phyloP scores from a whole-genome alignment of 2,797 vertebrate species.

The Psittacula echo region DNA sequence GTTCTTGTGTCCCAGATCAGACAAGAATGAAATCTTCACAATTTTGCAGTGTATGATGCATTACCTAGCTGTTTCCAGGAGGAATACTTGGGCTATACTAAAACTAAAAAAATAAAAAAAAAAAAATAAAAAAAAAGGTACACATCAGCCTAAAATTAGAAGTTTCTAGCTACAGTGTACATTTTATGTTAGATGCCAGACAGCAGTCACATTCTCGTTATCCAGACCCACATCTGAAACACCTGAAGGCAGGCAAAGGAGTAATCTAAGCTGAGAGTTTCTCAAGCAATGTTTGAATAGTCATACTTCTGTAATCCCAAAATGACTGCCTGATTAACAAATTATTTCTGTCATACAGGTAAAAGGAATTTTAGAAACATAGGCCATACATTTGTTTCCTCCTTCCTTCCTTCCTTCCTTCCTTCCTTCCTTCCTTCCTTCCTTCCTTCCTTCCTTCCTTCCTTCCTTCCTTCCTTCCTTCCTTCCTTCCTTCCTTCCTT shows the following conservation, averaged over 20 bases:
- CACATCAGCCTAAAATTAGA: not conserved
- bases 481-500: no score
- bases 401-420: no score
- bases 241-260: not conserved
- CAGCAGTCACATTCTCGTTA: not conserved
- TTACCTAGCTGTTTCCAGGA: not conserved
- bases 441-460: no score
- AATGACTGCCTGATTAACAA: not conserved
- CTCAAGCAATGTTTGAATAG: not conserved
- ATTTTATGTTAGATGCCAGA: not conserved
- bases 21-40: not conserved
- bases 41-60: not conserved
- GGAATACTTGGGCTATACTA: not conserved
- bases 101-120: not conserved
- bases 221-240: not conserved
- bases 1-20: not conserved
- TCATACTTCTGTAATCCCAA: not conserved
- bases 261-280: not conserved
- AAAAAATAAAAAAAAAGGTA: not conserved
- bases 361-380: not conserved
- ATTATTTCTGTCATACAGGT: not conserved
- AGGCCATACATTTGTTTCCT: accelerated
- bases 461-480: no score
- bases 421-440: no score
- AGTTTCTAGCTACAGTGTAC: not conserved